Evolutionary conservation across 1,140 invertebrate species (phyloP), one percentile per base, ranked within the genome.

Genomic region (Goniozus legneri): DNA sequence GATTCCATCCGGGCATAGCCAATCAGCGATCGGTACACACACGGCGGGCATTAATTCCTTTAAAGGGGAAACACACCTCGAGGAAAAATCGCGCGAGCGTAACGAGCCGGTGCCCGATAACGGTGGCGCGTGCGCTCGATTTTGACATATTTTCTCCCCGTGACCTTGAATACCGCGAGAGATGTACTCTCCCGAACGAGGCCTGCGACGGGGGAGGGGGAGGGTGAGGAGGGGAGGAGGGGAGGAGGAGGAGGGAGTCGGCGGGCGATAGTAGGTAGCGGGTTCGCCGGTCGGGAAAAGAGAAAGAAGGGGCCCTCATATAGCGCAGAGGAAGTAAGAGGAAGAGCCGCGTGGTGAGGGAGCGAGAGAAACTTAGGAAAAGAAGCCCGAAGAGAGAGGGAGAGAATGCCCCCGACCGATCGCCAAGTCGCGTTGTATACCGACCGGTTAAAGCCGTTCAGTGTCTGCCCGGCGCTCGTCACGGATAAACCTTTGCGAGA

Each of bases 381-480:
- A 44, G 16, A 47, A 44, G 49, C 46, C 47, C 45, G 47, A 48
- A 21, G 49, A 53, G 56, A 60, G 45, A 41, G 50, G 41, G 54
- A 61, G 48, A 50, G 59, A 52, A 44, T 48, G 33, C 10, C 4
- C 24, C 24, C 10, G 10, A 6, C 24, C 53, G 52, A 61, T 50
- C 58, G 58, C 59, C 56, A 47, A n/a, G 52, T 62, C 42, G n/a
- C n/a, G 56, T 61, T 50, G 50, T 56, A 43, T 59, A 60, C 62
- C n/a, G n/a, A n/a, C n/a, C 60, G 62, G 61, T 64, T 61, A 59
- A n/a, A 54, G 59, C 61, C 50, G 55, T 62, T 68, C 67, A 69
- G 69, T 71, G 54, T 60, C 54, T 67, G 58, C 47, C 60, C 57
- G 63, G 56, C 64, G 60, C 55, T 55, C 62, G 62, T 57, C 60